These are phyloP conservation scores for Rhopalosiphum maidis DNA, from an alignment of 1,140 invertebrate species.

Conservation along the genomic window DNA sequence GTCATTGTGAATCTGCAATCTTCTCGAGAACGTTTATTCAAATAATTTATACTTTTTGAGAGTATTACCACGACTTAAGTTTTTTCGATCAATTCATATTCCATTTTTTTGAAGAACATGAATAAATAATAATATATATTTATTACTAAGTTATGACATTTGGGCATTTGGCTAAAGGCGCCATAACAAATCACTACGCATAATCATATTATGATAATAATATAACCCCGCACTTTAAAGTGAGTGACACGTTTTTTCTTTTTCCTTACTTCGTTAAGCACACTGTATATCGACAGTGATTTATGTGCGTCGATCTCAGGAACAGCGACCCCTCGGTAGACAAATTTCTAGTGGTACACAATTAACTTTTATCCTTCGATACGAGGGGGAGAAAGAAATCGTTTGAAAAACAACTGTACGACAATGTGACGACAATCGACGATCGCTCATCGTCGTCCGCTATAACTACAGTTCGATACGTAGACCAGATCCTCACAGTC, in stretches of 20 bases:
- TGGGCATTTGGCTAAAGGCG: background rate
- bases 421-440: background rate
- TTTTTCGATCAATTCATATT: background rate
- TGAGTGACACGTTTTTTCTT: slow-evolving; percentile 15
- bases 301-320: background rate
- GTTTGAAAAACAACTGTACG: background rate
- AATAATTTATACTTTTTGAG: background rate
- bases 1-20: background rate
- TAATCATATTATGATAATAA: slow-evolving; percentile 9
- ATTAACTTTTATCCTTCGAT: slow-evolving; percentile 24
- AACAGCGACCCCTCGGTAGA: background rate
- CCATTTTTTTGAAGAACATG: background rate
- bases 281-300: background rate
- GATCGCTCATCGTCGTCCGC: background rate
- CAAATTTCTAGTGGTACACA: background rate
- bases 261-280: background rate
- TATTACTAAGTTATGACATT: background rate
- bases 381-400: slow-evolving; percentile 13
- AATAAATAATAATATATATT: background rate
- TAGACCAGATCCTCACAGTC: background rate
- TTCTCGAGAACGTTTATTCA: background rate
- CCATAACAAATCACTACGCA: background rate
- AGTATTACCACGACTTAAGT: too few species aligned
- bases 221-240: background rate
- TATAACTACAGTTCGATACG: too few species aligned